Evolutionary conservation across 2,888 invertebrate genomes (phyloP), one percentile per base, ranked within the genome.

Genomic region (Tigriopus californicus): DNA sequence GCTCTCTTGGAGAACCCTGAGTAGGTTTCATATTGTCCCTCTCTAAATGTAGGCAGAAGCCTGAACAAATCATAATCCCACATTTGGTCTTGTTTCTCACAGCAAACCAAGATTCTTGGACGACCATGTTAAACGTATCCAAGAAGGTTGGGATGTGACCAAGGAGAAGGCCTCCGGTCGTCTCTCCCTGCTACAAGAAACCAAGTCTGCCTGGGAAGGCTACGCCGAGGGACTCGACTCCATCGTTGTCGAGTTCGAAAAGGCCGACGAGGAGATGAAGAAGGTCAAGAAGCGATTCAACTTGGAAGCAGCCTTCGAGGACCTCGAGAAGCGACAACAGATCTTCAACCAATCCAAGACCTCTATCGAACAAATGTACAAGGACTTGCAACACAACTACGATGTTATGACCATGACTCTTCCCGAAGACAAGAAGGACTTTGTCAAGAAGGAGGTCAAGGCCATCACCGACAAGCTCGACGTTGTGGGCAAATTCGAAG

Each of bases 381-480:
- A 57, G 41, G 59, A 58, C 60, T 53, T 63, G 51, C 15, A 10
- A 41, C 60, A 61, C 22, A 59, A 62, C 44, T 58, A 52, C 53
- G 61, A 53, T 20, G 61, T 61, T 18, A 62, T 64, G 58, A 47
- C 49, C 49, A 48, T 58, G 40, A 58, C 58, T 33, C 40, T 58
- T 12, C 58, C 58, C 44, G 63, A 62, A 3, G 64, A 64, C 46
- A 64, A 64, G 62, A 64, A 64, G 48, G 62, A 64, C 8, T 63
- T 62, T 61, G 55, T 64, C 25, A 62, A 64, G 54, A 64, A 61
- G 47, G 64, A 64, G 62, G 60, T 63, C 24, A 33, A 40, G 33
- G 63, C 63, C 20, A 62, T 64, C n/a, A 58, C 62, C 47, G 64
- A 64, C 44, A 64, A 64, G 55, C 46, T 60, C 41, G 41, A 20